Evolutionary conservation across 2,113 vertebrate genomes (phyloP), one percentile per base, ranked within the genome.

Genomic region (Ictalurus furcatus): DNA sequence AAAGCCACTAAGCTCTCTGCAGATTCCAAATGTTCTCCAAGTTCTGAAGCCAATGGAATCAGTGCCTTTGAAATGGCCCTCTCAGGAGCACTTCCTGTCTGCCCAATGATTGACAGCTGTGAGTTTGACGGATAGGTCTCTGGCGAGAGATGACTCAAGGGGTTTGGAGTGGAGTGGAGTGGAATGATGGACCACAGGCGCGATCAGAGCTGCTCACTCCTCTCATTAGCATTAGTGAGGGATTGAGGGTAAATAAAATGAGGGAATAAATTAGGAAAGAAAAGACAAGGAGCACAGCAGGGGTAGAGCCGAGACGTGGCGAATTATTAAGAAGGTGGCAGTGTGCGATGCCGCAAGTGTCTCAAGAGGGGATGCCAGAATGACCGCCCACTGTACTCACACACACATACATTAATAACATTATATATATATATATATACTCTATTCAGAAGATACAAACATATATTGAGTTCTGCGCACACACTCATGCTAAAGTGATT

Each of bases 401-500:
- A 89, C 90, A 89, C 83, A 73, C 85, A 87, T 25, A 74, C 73
- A 79, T 13, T 12, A 28, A 11, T 65, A 34, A 84, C 30, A 84
- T 37, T 44, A 48, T 5, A 48, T 7, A 48, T 5, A 44, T 44
- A 40, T 40, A 84, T n/a, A 76, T 30, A 13, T 30, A 12, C 59
- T 90, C 92, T 56, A 54, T 80, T 54, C n/a, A 30, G 21, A 59
- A 89, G 84, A 87, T 87, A 89, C 91, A 92, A 61, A 90, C 85
- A 87, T 34, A 87, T 23, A 48, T 54, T 17, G 23, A 80, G 28
- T 54, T 54, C 12, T 80, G 80, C 58, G 83, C 76, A n/a, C 79
- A 79, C 69, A 71, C 1, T 84, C 16, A 81, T 69, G 90, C 89
- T 94, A 91, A 95, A 94, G 93, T 92, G 92, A 92, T 90, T 90